phyloP scores from a whole-genome alignment of 1,140 invertebrate species.

The Oscheius sp. region DNA sequence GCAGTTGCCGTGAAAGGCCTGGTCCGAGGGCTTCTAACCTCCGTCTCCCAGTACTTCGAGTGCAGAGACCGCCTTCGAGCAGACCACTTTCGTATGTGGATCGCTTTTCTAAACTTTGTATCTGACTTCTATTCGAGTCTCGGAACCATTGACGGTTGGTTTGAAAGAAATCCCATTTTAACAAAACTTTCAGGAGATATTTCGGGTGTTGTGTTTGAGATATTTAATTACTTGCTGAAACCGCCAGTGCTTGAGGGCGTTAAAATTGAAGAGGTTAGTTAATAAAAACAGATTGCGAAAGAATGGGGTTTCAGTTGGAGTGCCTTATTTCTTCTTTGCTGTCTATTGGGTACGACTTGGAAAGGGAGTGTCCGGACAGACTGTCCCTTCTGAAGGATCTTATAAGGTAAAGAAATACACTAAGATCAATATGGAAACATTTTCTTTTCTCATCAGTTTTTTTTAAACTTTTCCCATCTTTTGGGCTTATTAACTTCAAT shows the following conservation, averaged over 20 bases:
- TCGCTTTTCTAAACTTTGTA: slow-evolving; percentile 50
- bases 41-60: slow-evolving; percentile 51
- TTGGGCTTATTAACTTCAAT: too few relatives aligned
- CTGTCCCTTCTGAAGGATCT: slow-evolving; percentile 46
- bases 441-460: too few relatives aligned
- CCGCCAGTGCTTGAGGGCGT: slow-evolving; percentile 48
- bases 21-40: slow-evolving; percentile 39
- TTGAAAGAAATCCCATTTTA: background rate
- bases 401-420: slow-evolving; percentile 33
- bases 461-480: too few relatives aligned
- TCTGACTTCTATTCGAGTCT: slow-evolving; percentile 52
- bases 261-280: slow-evolving; percentile 59
- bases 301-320: too few relatives aligned
- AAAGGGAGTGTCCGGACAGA: slow-evolving; percentile 52
- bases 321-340: slow-evolving; percentile 50
- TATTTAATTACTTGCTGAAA: slow-evolving; percentile 55
- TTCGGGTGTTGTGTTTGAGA: slow-evolving; percentile 48
- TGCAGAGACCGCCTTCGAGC: slow-evolving; percentile 49
- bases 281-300: too few relatives aligned
- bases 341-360: slow-evolving; percentile 53
- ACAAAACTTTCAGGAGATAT: slow-evolving; percentile 45
- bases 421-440: too few relatives aligned
- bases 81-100: slow-evolving; percentile 52
- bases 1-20: slow-evolving; percentile 10
- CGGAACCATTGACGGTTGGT: slow-evolving; percentile 42